phyloP scores from a whole-genome alignment of 2,888 invertebrate species.

The Terebella lapidaria region DNA sequence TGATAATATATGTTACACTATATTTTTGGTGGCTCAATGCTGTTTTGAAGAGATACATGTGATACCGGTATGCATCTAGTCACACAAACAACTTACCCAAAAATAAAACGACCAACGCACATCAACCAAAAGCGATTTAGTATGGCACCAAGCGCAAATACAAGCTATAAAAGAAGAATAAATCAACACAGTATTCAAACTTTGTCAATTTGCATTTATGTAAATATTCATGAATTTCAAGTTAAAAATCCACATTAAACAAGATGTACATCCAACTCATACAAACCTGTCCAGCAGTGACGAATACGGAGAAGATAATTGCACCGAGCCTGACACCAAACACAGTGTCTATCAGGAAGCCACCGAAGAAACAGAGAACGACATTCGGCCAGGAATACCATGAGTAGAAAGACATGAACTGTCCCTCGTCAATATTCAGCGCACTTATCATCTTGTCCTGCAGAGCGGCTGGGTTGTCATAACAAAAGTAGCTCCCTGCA shows the following conservation, averaged over 20 bases:
- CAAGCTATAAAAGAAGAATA: conserved; percentile 9
- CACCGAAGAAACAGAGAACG: conserved; percentile 88
- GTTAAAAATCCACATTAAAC: not conserved
- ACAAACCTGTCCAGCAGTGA: conserved; percentile 73
- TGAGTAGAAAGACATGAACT: conserved; percentile 77
- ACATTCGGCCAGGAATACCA: conserved; percentile 96
- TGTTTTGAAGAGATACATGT: too few relatives aligned
- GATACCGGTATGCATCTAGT: too few relatives aligned
- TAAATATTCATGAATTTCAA: conserved; percentile 7
- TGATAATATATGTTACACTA: too few relatives aligned
- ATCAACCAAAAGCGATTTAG: conserved; percentile 68
- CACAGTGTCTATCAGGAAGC: conserved; percentile 88
- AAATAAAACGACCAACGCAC: conserved; percentile 82
- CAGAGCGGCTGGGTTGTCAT: conserved; percentile 90
- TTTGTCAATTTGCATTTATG: not conserved
- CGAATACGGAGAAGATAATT: conserved; percentile 80
- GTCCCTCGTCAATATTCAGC: conserved; percentile 71
- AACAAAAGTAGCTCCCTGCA: conserved; percentile 74
- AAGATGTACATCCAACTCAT: too few relatives aligned
- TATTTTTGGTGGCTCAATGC: too few relatives aligned
- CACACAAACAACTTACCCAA: too few relatives aligned
- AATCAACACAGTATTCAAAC: not conserved
- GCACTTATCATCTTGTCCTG: conserved; percentile 81
- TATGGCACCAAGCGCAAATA: conserved; percentile 41
- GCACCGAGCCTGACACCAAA: conserved; percentile 92